Conservation (phyloP, 2,888 invertebrate genomes). For the Cantharis rustica region DNA sequence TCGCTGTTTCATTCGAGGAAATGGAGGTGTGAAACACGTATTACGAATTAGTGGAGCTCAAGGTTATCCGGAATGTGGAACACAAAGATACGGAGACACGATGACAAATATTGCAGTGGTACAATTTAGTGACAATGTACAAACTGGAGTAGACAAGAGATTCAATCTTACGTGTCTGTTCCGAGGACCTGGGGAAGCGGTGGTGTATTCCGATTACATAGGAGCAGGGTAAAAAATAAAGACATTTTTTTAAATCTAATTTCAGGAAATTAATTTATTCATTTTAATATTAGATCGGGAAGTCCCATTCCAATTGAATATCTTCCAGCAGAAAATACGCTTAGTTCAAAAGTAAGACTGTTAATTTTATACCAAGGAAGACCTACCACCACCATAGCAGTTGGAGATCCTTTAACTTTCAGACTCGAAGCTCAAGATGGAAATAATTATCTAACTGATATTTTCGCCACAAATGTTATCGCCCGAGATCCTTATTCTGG, state of each 20-base stretch:
- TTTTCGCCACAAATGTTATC: constrained; percentile 91
- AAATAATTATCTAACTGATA: constrained; percentile 85
- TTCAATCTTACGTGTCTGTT: constrained; percentile 93
- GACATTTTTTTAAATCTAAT: constrained; percentile 3
- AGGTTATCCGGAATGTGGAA: constrained; percentile 93
- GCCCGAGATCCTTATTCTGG: constrained; percentile 92
- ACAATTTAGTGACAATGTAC: constrained; percentile 91
- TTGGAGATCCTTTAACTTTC: constrained; percentile 90
- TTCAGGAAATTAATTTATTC: background rate
- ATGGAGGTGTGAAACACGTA: constrained; percentile 82
- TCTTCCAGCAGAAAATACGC: constrained; percentile 86
- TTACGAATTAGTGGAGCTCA: constrained; percentile 86
- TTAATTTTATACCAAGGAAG: constrained; percentile 87
- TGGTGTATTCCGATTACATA: constrained; percentile 91
- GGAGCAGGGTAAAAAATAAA: constrained; percentile 71
- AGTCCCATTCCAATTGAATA: constrained; percentile 93
- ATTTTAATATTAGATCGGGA: constrained; percentile 73
- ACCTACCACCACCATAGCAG: constrained; percentile 91
- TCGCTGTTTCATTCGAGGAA: constrained; percentile 88
- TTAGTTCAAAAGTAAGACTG: constrained; percentile 85
- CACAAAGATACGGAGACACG: constrained; percentile 84
- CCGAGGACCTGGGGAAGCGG: constrained; percentile 89
- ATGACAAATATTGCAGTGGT: constrained; percentile 94
- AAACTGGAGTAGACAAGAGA: constrained; percentile 86
- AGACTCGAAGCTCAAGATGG: constrained; percentile 88